Base-by-base conservation (phyloP, 2,797 vertebrate species). In the Percopsis omiscomaycus region DNA sequence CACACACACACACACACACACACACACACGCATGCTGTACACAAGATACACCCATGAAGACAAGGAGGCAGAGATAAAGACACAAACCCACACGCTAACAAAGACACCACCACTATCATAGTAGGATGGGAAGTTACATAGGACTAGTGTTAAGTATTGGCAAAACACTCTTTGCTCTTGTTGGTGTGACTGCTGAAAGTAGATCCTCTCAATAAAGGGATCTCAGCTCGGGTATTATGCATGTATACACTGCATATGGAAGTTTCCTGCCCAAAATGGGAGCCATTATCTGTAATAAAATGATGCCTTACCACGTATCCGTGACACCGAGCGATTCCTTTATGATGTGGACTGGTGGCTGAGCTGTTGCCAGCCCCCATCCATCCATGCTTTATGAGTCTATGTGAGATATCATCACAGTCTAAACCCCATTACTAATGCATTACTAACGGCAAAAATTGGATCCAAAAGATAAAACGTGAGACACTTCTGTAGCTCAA, bases 291-390 rank as follows among this genome's bases (percentile, higher is more conserved):
- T 10, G 37, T 42, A 42, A 30, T 42, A 4, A 52, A 64, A 57
- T 2, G 14, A 52, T 29, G 68, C 44, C 87, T 86, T 77, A 89
- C 85, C 70, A 13, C 46, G 72, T 56, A 50, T 58, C 72, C 37
- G 50, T 37, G 55, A 5, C 64, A 54, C 45, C 61, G 45, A 3
- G n/a, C 1, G 47, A 48, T 14, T 54, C 65, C 62, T 61, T 46
- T 51, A 32, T 42, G 27, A 22, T 13, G 59, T 65, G 71, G 75
- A 64, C 56, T 0, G 48, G 69, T 28, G 74, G 74, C 79, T 70
- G 78, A 66, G 66, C 61, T 82, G 66, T 64, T 54, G 69, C 13
- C 79, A 73, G 79, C 66, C 84, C 86, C 88, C 88, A 89, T 87
- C 62, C 75, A 73, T 82, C 84, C 84, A 86, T 86, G 79, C 78